Base-by-base conservation (phyloP, 2,113 vertebrate genomes). In the Sinocyclocheilus rhinocerous region DNA sequence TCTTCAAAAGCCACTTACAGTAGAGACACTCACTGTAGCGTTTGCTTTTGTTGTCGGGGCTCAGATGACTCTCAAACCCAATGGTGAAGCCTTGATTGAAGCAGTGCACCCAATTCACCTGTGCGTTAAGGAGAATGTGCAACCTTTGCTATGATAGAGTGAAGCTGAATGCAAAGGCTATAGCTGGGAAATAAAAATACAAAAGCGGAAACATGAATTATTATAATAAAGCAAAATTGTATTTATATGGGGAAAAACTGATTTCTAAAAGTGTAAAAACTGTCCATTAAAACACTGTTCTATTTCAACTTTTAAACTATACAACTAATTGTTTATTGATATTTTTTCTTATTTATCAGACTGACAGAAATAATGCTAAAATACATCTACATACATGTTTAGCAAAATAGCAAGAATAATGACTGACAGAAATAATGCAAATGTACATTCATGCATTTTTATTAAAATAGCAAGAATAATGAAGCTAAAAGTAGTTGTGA, bases 1-100 rank as follows among this genome's bases (percentile, higher is more conserved):
- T 96, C 94, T 94, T 95, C 95, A 96, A 94, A 95, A 94, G 91
- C 94, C 89, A 93, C 95, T 96, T 96, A 93, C 92, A 92, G 93
- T 93, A 93, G 88, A 87, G 84, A 88, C 88, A 85, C 61, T 72
- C 67, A 90, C 85, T 52, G 89, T 88, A 93, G 91, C 87, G 88
- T 94, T 84, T 93, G 92, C 88, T 92, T 90, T 90, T 92, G 92
- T 90, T 90, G 89, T 90, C 83, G 90, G 87, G 70, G 86, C 78
- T 92, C 92, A 88, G 87, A 88, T 88, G 85, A 87, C 80, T 80
- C 88, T 76, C 87, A 69, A 76, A 81, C 85, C 86, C 90, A 91
- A 91, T 88, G 90, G 90, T 82, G 65, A 92, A 89, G 85, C 88
- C 86, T 89, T 93, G 90, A 94, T 92, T 93, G 91, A 93, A 91